Evolutionary conservation across 2,888 invertebrate species (phyloP), one percentile per base, ranked within the genome.

Genomic region (Nomada goodeniana): DNA sequence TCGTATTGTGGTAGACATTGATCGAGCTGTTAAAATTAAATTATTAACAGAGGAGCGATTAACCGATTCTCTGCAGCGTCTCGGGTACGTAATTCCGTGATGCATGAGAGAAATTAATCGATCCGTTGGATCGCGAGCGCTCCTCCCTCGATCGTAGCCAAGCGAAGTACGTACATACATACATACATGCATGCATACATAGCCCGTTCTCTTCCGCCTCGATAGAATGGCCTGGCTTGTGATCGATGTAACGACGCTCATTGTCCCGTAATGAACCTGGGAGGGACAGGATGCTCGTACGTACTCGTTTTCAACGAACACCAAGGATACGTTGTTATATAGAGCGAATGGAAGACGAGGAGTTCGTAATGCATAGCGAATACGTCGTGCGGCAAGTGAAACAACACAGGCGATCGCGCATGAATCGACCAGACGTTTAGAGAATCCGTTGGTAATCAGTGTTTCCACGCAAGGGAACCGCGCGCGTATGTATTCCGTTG

Each of bases 201-300:
- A 73, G 77, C 57, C 55, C 29, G 76, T 42, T 83, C 87, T 87
- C 87, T 87, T 88, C 84, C 88, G 87, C 81, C 86, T 77, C 73
- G 86, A 74, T 70, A 82, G 86, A 88, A 86, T 81, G 80, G 74
- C 59, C 78, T 71, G 72, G 85, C 76, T 69, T 76, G 88, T 89
- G 91, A 92, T 91, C 91, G 91, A 91, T 90, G 91, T 91, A 92
- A 92, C 91, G 90, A 92, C 89, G 88, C 90, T 91, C 91, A 92
- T 92, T 92, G 91, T 92, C 91, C 89, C 88, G 88, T 92, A 93
- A 93, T 91, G 92, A 92, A 90, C 71, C 90, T 91, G 91, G 93
- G 93, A 93, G 92, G 91, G 91, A 90, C 93, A 93, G 93, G 93
- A 93, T 92, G 92, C 88, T 83, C 87, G 83, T 79, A 67, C 76